A percentile compares a stretch with the other conserved stretches of the same genome.
These are phyloP conservation scores for Scaptomyza caliginosa DNA, from an alignment of 2,888 invertebrate species.

Conservation along the genomic window DNA sequence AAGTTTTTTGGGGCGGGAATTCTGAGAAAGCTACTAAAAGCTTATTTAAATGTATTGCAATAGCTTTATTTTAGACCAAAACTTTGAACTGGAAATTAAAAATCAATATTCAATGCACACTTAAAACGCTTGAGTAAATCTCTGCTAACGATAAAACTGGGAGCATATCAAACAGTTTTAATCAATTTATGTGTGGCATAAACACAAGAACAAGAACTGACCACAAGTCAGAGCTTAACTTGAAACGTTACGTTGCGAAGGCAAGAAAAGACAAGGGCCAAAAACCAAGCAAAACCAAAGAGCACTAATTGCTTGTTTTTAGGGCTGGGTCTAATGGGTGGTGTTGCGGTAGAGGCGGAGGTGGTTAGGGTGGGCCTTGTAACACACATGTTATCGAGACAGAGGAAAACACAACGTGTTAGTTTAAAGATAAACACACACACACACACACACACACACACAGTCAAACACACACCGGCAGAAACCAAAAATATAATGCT, in stretches of 20 bases:
- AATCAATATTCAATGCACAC: too few species aligned
- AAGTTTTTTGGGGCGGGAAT: not conserved
- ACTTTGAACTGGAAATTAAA: not conserved
- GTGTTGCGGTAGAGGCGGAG: not conserved
- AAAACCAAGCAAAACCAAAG: constrained; percentile 7
- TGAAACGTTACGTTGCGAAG: constrained; percentile 12
- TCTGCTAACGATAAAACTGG: not conserved
- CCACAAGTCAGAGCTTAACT: constrained; percentile 23
- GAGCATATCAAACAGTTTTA: not conserved
- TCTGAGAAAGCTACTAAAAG: too few species aligned
- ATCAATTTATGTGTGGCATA: constrained; percentile 17
- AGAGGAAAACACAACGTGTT: constrained; percentile 41
- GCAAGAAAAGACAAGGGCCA: constrained; percentile 20
- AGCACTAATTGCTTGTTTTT: constrained; percentile 43
- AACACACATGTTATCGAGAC: constrained; percentile 48
- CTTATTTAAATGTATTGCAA: too few species aligned
- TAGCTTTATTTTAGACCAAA: too few species aligned
- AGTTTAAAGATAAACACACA: constrained; percentile 63
- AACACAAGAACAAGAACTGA: constrained; percentile 8
- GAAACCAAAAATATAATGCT: constrained; percentile 26
- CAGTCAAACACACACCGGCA: too few species aligned
- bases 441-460: too few species aligned
- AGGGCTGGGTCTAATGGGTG: not conserved
- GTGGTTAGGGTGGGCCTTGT: not conserved
- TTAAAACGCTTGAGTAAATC: too few species aligned